Percentiles rank a stretch among this genome's conserved stretches.
phyloP scores from a whole-genome alignment of 2,888 invertebrate genomes.

The Phyllotreta cruciferae region DNA sequence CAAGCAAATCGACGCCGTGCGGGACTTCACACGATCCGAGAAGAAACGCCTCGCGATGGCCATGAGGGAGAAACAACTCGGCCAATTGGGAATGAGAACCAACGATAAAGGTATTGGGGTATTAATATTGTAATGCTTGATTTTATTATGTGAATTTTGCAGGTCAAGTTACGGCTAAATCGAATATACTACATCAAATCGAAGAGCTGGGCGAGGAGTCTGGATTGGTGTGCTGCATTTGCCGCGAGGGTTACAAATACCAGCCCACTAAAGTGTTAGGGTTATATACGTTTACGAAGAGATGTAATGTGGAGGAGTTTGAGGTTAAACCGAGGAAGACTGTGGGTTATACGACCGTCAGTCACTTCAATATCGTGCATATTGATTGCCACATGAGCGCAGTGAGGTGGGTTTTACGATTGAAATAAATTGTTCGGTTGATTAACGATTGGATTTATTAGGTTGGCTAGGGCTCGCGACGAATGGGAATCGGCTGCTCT shows the following conservation, averaged over 20 bases:
- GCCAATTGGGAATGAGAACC: slow-evolving; percentile 92
- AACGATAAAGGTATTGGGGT: slow-evolving; percentile 92
- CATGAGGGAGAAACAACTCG: slow-evolving; percentile 94
- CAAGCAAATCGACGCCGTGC: slow-evolving; percentile 87
- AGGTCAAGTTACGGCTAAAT: slow-evolving; percentile 79
- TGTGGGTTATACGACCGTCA: slow-evolving; percentile 90
- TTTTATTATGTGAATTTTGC: too few relatives aligned
- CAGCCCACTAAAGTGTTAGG: slow-evolving; percentile 93
- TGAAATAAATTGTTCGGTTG: neutral
- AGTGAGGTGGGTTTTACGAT: slow-evolving; percentile 66
- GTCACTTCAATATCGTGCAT: slow-evolving; percentile 98
- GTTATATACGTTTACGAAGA: slow-evolving; percentile 96
- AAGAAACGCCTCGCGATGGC: slow-evolving; percentile 99
- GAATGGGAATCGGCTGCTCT: slow-evolving; percentile 98
- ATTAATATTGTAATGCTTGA: too few relatives aligned
- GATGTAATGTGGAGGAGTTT: slow-evolving; percentile 91
- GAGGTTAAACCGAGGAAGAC: slow-evolving; percentile 77
- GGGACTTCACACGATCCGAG: slow-evolving; percentile 93
- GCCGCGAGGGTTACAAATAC: slow-evolving; percentile 96
- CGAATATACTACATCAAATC: slow-evolving; percentile 89
- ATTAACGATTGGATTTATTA: slow-evolving; percentile 5
- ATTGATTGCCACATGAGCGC: slow-evolving; percentile 98
- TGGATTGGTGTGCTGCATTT: slow-evolving; percentile 95
- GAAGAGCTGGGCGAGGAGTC: slow-evolving; percentile 96
- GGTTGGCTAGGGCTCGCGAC: slow-evolving; percentile 69